These are phyloP conservation scores for Plebejus argus DNA, from an alignment of 2,888 invertebrate species.

Conservation along the genomic window DNA sequence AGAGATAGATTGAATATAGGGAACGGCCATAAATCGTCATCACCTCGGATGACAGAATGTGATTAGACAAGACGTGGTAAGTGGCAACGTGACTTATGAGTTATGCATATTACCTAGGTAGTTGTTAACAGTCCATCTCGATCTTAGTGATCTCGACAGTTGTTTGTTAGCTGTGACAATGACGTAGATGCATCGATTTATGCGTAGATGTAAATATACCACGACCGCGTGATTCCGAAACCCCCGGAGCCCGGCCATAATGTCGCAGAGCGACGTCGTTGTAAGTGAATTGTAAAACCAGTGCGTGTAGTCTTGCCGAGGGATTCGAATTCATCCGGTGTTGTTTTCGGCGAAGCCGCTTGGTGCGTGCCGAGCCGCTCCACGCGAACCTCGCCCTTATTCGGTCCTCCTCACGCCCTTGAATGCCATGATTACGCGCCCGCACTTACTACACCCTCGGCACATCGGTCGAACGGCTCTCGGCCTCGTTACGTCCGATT, in stretches of 20 bases:
- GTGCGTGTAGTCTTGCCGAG: slow-evolving; percentile 58
- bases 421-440: slow-evolving; percentile 54
- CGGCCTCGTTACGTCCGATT: slow-evolving; percentile 63
- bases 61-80: slow-evolving; percentile 44
- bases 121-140: slow-evolving; percentile 51
- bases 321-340: slow-evolving; percentile 71
- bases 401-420: slow-evolving; percentile 49
- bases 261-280: slow-evolving; percentile 36
- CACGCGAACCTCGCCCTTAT: slow-evolving; percentile 60
- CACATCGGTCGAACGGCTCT: slow-evolving; percentile 71
- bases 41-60: slow-evolving; percentile 38
- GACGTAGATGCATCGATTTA: slow-evolving; percentile 50
- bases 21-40: too few species aligned
- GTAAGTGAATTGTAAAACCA: slow-evolving; percentile 40
- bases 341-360: slow-evolving; percentile 73
- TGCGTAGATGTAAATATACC: slow-evolving; percentile 46
- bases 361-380: slow-evolving; percentile 55
- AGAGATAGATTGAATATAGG: too few species aligned
- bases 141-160: slow-evolving; percentile 48
- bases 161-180: slow-evolving; percentile 46
- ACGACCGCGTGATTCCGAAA: slow-evolving; percentile 45
- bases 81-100: slow-evolving; percentile 52
- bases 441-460: slow-evolving; percentile 71
- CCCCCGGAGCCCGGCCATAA: slow-evolving; percentile 32
- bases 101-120: slow-evolving; percentile 46